phyloP scores from a whole-genome alignment of 2,888 invertebrate species.

The Lissonota sp. region DNA sequence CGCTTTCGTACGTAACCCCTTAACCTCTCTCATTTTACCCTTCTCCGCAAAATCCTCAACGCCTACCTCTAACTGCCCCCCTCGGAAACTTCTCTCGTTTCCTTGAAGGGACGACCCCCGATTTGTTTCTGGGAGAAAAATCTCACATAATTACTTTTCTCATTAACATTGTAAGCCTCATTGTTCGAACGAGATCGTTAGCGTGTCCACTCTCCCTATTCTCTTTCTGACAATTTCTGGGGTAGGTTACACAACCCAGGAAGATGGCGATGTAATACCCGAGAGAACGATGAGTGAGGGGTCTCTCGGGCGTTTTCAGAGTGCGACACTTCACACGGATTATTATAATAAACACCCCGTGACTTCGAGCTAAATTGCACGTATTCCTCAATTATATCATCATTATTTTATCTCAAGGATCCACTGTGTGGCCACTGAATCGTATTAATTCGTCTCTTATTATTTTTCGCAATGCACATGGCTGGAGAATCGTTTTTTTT shows the following conservation, averaged over 20 bases:
- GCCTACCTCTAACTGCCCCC: neutral
- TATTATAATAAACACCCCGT: conserved; percentile 71
- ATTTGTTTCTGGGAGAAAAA: conserved; percentile 73
- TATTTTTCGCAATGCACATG: neutral
- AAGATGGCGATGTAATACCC: neutral
- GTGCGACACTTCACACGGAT: conserved; percentile 68
- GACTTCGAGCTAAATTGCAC: conserved; percentile 73
- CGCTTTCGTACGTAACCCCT: conserved; percentile 9
- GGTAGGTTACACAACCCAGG: too few species aligned
- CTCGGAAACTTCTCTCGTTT: conserved; percentile 2
- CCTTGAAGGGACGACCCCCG: conserved; percentile 28
- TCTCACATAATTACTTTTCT: conserved; percentile 81
- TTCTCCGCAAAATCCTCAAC: neutral
- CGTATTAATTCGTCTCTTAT: neutral
- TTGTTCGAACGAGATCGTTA: conserved; percentile 73
- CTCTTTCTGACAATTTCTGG: neutral
- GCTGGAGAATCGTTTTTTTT: neutral
- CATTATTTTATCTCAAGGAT: conserved; percentile 67
- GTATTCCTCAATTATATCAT: conserved; percentile 72
- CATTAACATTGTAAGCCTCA: conserved; percentile 79
- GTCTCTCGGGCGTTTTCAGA: conserved; percentile 68
- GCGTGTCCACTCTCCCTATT: conserved; percentile 47
- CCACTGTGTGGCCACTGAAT: neutral
- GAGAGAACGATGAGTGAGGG: neutral
- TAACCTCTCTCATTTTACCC: neutral